phyloP scores from a whole-genome alignment of 2,113 vertebrate species.

The Coptodon bakossiorum region DNA sequence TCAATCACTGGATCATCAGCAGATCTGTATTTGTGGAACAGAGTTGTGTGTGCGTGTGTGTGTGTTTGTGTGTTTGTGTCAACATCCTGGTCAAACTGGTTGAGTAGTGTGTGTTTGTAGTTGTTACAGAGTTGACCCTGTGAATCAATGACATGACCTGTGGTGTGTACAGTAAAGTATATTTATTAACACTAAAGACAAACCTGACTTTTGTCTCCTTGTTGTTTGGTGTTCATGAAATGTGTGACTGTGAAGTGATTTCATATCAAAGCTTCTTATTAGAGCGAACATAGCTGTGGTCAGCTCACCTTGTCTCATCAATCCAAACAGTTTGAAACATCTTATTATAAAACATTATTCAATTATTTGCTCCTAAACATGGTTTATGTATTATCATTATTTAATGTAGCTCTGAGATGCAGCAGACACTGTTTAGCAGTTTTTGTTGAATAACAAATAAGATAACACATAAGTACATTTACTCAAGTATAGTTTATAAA shows the following conservation, averaged over 20 bases:
- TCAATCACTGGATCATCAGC: background rate
- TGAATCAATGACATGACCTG: background rate
- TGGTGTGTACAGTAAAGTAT: background rate
- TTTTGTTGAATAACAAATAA: background rate
- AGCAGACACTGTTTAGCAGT: fast-evolving
- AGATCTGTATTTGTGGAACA: fast-evolving
- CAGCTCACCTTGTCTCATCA: fast-evolving
- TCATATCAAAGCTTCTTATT: background rate
- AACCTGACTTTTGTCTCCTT: fast-evolving
- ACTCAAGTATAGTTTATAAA: too few relatives aligned
- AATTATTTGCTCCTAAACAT: fast-evolving
- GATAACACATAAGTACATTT: too few relatives aligned
- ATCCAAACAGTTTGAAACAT: background rate
- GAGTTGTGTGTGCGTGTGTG: too few relatives aligned
- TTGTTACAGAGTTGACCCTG: fast-evolving
- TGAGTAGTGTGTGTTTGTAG: fast-evolving
- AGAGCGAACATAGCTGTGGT: background rate
- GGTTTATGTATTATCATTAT: background rate
- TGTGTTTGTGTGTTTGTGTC: fast-evolving
- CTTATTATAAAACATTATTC: fast-evolving
- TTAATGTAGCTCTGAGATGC: fast-evolving
- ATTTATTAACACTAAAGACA: background rate
- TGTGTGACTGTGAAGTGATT: background rate
- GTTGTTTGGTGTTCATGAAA: background rate
- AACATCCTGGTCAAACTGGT: fast-evolving